Percentiles rank a stretch among this genome's conserved stretches.
These are phyloP conservation scores for Centroberyx gerrardi DNA, from an alignment of 2,797 vertebrate species.

Conservation along the genomic window DNA sequence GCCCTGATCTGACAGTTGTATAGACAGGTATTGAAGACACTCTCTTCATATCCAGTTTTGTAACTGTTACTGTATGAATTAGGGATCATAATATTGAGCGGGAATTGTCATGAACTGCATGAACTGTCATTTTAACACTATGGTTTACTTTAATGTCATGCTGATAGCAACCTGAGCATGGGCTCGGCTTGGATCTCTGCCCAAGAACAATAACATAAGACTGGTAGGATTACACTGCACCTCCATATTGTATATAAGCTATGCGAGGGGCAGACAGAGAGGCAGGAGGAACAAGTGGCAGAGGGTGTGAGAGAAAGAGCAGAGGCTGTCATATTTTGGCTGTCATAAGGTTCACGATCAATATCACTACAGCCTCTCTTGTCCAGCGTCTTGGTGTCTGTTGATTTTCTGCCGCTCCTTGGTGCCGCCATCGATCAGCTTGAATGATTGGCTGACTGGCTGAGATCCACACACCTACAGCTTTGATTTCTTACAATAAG, in stretches of 20 bases:
- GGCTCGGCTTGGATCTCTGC: constrained; percentile 12
- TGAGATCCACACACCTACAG: constrained; percentile 34
- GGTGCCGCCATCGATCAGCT: constrained; percentile 52
- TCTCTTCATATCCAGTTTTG: neutral
- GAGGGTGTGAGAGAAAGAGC: constrained; percentile 10
- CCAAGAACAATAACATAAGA: neutral
- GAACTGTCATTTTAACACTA: neutral
- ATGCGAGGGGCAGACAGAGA: neutral
- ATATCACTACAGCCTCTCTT: constrained; percentile 58
- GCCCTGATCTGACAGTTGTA: constrained; percentile 2
- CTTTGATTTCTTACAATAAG: constrained; percentile 39
- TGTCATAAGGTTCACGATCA: constrained; percentile 58
- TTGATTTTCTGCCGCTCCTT: constrained; percentile 62
- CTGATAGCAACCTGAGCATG: neutral
- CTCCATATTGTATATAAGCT: constrained; percentile 1
- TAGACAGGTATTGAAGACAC: constrained; percentile 9
- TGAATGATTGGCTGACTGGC: constrained; percentile 38
- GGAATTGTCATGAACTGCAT: neutral
- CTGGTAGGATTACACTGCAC: neutral
- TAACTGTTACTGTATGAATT: neutral
- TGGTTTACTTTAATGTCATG: neutral
- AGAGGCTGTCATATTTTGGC: constrained; percentile 54
- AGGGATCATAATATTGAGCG: neutral
- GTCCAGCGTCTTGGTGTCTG: constrained; percentile 40
- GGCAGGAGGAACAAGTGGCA: neutral